These are phyloP conservation scores for Hystrix brachyura DNA, from an alignment of 2,113 vertebrate genomes.

Conservation along the genomic window DNA sequence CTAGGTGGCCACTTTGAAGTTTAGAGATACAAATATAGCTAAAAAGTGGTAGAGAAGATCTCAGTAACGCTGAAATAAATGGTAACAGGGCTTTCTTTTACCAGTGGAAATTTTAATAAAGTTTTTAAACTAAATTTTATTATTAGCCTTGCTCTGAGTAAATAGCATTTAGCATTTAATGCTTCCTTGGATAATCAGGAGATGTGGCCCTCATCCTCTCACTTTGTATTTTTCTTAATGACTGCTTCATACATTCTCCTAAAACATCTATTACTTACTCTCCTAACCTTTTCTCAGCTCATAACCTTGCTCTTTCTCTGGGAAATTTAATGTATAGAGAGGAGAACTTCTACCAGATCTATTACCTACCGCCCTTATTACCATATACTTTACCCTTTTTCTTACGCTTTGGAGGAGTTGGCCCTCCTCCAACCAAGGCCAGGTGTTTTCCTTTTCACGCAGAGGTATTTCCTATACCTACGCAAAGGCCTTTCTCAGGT, in stretches of 20 bases:
- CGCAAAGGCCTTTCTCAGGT: not conserved
- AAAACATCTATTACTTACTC: not conserved
- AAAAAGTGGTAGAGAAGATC: not conserved
- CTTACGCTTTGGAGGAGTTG: not conserved
- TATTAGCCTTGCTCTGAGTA: not conserved
- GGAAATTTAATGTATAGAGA: not conserved
- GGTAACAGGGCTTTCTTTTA: constrained; percentile 31
- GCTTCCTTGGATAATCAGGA: too few relatives aligned
- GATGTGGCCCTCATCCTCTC: not conserved
- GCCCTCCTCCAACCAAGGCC: not conserved
- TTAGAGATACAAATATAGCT: constrained; percentile 42
- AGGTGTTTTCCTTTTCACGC: not conserved
- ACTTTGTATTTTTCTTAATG: not conserved
- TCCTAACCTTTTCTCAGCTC: constrained; percentile 8
- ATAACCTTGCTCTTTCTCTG: not conserved
- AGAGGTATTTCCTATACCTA: not conserved
- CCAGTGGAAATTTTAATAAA: not conserved
- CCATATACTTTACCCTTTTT: not conserved
- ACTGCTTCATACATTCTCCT: not conserved
- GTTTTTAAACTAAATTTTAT: constrained; percentile 4
- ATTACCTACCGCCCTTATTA: not conserved
- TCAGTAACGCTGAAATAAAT: not conserved
- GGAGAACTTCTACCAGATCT: not conserved
- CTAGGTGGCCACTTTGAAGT: constrained; percentile 4
- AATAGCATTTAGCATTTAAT: not conserved